Evolutionary conservation across 2,888 invertebrate genomes (phyloP).

Genomic region (Neoascia interrupta): DNA sequence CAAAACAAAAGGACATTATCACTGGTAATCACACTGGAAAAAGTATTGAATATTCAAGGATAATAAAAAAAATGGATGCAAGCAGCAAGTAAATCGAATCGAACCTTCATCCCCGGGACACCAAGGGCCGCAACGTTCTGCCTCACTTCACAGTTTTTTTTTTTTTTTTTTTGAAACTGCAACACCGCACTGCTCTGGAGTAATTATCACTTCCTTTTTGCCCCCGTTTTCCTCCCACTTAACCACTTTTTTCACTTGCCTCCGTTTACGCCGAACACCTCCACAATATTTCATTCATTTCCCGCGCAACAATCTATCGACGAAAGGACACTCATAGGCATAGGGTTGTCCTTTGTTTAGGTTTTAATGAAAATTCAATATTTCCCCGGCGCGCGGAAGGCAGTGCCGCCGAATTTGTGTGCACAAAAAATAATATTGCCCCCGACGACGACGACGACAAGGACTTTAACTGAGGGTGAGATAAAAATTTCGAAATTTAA

Average conservation of each 20-base stretch:
- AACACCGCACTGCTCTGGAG: neutral
- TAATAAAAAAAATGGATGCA: neutral
- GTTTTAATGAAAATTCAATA: conserved; percentile 43
- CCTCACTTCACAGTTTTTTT: conserved; percentile 35
- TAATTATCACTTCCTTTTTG: conserved; percentile 28
- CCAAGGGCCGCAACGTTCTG: conserved; percentile 17
- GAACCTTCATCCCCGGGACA: conserved; percentile 31
- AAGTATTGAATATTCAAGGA: neutral
- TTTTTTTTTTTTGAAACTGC: too few relatives aligned
- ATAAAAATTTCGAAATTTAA: too few relatives aligned
- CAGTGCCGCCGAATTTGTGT: conserved; percentile 3
- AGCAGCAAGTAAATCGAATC: conserved; percentile 27
- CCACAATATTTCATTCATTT: conserved; percentile 49
- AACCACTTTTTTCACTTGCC: neutral
- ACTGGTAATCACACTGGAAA: neutral
- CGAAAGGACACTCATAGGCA: neutral
- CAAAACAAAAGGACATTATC: conserved; percentile 10
- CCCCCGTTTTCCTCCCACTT: neutral
- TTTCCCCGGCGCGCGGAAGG: conserved; percentile 8
- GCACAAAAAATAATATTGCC: conserved; percentile 2
- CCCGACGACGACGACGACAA: neutral
- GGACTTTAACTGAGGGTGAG: too few relatives aligned
- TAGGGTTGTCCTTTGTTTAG: conserved; percentile 2
- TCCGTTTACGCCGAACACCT: conserved; percentile 15
- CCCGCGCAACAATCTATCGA: conserved; percentile 56